Percentiles rank a stretch among this genome's conserved stretches.
phyloP scores from a whole-genome alignment of 92 coral and sea anemone genomes.

The Epizoanthus rinbou region DNA sequence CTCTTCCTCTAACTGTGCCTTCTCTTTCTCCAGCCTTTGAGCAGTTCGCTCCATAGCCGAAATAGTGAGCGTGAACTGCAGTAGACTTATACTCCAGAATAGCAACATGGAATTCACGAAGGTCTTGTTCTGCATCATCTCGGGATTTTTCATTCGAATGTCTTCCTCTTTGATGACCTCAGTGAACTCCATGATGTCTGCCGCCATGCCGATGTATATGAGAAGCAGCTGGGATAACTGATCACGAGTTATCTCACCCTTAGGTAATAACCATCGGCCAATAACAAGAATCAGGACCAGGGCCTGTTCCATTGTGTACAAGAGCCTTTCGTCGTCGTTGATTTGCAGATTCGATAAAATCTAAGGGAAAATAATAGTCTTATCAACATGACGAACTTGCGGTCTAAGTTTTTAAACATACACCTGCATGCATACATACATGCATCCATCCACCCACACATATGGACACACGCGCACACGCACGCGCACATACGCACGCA shows the following conservation, averaged over 20 bases:
- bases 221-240: constrained; percentile 89
- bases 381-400: too few species aligned
- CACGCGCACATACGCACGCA: too few species aligned
- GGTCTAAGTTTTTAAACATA: too few species aligned
- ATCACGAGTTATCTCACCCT: constrained; percentile 92
- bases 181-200: constrained; percentile 94
- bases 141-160: constrained; percentile 66
- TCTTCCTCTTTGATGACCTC: constrained; percentile 90
- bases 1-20: constrained; percentile 76
- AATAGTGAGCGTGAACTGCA: constrained; percentile 85
- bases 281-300: constrained; percentile 92
- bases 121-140: constrained; percentile 70
- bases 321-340: constrained; percentile 76
- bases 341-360: constrained; percentile 36
- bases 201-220: constrained; percentile 91
- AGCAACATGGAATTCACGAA: constrained; percentile 84
- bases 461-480: too few species aligned
- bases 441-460: too few species aligned
- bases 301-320: constrained; percentile 93
- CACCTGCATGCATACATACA: too few species aligned
- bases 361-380: not conserved
- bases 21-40: constrained; percentile 84
- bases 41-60: constrained; percentile 87
- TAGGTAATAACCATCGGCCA: constrained; percentile 95
- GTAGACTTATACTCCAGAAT: constrained; percentile 91